Evolutionary conservation across 1,140 invertebrate species (phyloP).

Genomic region (Parapsyche elsis): DNA sequence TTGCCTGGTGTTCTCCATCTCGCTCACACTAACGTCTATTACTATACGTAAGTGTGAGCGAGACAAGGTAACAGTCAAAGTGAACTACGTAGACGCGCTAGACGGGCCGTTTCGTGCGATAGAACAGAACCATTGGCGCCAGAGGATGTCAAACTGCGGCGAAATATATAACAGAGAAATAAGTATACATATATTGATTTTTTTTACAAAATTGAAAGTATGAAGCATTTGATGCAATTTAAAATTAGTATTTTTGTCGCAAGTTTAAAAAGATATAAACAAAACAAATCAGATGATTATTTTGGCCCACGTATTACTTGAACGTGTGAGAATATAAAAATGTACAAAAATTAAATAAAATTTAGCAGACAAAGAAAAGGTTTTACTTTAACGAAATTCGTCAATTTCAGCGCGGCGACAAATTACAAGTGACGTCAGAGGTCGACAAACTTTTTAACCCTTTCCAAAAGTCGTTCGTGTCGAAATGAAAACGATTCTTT

Average conservation of each 20-base stretch:
- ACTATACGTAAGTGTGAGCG: not conserved
- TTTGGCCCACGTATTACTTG: no score
- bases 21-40: not conserved
- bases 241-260: no score
- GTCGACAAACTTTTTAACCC: slow-evolving; percentile 12
- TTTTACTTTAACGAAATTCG: no score
- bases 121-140: not conserved
- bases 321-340: no score
- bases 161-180: no score
- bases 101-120: slow-evolving; percentile 24
- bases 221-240: no score
- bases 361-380: no score
- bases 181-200: no score
- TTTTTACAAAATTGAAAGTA: no score
- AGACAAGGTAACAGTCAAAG: not conserved
- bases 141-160: not conserved
- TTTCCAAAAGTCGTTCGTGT: not conserved
- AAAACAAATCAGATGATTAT: no score
- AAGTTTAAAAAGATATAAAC: no score
- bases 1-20: not conserved
- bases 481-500: not conserved
- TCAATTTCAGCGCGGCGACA: not conserved
- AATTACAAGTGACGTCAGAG: not conserved
- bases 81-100: not conserved
- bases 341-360: no score